Base-by-base conservation (phyloP, 2,113 vertebrate species). In the Dolichallabes microphthalmus region DNA sequence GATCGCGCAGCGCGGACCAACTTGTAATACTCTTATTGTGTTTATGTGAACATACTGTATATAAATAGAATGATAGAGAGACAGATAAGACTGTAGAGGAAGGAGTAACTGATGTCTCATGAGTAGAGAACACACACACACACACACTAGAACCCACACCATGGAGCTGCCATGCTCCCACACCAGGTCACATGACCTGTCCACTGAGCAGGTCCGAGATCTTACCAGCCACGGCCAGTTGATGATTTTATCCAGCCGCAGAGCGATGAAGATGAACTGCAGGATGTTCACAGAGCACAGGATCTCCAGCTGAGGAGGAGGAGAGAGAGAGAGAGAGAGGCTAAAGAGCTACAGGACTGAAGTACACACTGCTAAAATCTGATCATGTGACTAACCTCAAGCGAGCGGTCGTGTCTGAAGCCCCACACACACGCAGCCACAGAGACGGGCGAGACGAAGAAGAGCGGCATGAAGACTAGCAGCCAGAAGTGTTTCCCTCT, bases 261-360 rank as follows among this genome's bases (percentile, higher is more conserved):
- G 95, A 86, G 98, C 98, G 90, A 99, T 99, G 94, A 99, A 99
- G 93, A 99, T 99, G 93, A 99, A 99, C 94, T 99, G 98, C 0
- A 99, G 96, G 85, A 99, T 99, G 91, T 99, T 99, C 71, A 99
- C 98, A 8, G 98, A 99, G 90, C 98, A 99, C 91, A 99, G 91
- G 87, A 99, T 98, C 94, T 99, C 98, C 94, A 99, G 93, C 98
- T 99, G 92, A 89, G 90, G 7, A 90, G 92, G 79, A 85, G 79
- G 83, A 8, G 39, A 6, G 6, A 6, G 14, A 15, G 14, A 71
- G 35, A 39, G 52, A 35, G 53, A 55, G n/a, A 19, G 4, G 35
- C 14, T 32, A 0, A 68, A 57, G 25, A 4, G n/a, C 11, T 64
- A 15, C 5, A 14, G 58, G 13, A 64, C 27, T 25, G 61, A 82